Evolutionary conservation across 2,888 invertebrate species (phyloP), one percentile per base, ranked within the genome.

Genomic region (Thyatira batis): DNA sequence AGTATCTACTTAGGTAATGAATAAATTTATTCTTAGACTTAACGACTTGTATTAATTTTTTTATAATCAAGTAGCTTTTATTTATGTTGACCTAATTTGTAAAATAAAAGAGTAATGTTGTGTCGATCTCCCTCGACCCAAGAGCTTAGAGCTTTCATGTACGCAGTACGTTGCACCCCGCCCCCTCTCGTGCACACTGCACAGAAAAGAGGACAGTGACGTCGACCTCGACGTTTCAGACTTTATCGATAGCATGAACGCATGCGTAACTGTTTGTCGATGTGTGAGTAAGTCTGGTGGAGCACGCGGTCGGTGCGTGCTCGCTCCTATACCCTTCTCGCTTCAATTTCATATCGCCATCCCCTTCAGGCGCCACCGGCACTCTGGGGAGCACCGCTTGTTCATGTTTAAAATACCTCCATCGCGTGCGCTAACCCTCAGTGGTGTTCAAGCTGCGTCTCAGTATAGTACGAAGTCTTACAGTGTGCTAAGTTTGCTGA

Each of bases 401-500:
- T 73, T 75, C 71, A 84, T 83, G 87, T 87, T 90, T 90, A 85
- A 89, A 89, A 88, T 89, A 91, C 83, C 82, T 78, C 71, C 73
- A 71, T 68, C 75, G 78, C 71, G 71, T 69, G 74, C 73, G 75
- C 67, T 77, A 80, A 80, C 83, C 82, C 81, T 87, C 89, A 92
- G 91, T 92, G 71, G 82, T 84, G 82, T 82, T 83, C 79, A 72
- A 84, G 82, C 78, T 83, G 82, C 78, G 76, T 71, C 79, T 62
- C 78, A 65, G 78, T 73, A 76, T 78, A 78, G 76, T 81, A 61
- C 71, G 57, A 59, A 66, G 64, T 65, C 59, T 68, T 67, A 63
- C 56, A 64, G 68, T 72, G 80, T 75, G 65, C 72, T 68, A 71
- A 69, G 69, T 79, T 71, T 73, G 72, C 73, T 62, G 67, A 69